These are phyloP conservation scores for Rhynchomys soricoides DNA, from an alignment of 2,113 vertebrate genomes.

Conservation along the genomic window DNA sequence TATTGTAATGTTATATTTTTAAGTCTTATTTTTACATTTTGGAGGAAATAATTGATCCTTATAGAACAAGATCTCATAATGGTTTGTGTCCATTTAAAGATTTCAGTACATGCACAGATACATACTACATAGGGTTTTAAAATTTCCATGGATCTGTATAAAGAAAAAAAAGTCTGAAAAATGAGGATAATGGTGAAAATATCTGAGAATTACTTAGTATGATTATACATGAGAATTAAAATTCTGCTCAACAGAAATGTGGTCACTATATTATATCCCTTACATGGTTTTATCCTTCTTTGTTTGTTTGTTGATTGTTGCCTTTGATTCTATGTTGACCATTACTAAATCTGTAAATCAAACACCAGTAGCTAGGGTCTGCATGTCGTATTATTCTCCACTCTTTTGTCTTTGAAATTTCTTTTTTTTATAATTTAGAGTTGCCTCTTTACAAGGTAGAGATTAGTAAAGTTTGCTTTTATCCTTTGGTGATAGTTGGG, in stretches of 20 bases:
- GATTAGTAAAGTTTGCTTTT: not conserved
- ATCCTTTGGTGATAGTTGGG: not conserved
- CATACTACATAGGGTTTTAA: not conserved
- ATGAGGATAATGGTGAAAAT: not conserved
- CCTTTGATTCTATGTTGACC: not conserved
- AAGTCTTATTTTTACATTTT: not conserved
- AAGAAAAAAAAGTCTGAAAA: not conserved
- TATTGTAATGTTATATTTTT: not conserved
- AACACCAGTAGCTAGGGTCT: not conserved
- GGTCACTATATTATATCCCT: not conserved
- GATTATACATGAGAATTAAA: not conserved
- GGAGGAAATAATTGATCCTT: not conserved
- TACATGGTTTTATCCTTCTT: not conserved
- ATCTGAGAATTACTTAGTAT: not conserved
- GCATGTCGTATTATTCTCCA: not conserved
- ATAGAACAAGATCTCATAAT: not conserved
- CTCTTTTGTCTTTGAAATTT: slow-evolving; percentile 17
- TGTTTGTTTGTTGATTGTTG: not conserved
- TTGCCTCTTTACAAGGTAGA: not conserved
- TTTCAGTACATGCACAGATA: not conserved
- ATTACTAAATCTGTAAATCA: not conserved
- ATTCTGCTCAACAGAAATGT: slow-evolving; percentile 10
- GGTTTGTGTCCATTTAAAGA: not conserved
- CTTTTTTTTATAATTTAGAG: not conserved
- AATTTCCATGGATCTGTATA: not conserved